Evolutionary conservation across 1,140 invertebrate genomes (phyloP), one percentile per base, ranked within the genome.

Genomic region (Drosophila ironensis): DNA sequence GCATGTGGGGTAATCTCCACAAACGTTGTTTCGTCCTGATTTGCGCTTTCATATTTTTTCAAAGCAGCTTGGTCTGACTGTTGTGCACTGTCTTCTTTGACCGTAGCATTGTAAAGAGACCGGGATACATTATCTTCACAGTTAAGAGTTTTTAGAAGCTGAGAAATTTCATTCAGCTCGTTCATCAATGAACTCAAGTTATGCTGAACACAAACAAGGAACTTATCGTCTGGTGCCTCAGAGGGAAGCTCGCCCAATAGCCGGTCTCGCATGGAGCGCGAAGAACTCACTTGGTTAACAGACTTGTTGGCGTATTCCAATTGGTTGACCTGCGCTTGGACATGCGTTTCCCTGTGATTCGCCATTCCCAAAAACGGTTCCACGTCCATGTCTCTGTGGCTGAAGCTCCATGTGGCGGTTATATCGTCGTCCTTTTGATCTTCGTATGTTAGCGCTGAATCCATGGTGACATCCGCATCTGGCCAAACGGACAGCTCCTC

Each of bases 111-210:
- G n/a, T n/a, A n/a, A n/a, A n/a, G n/a, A n/a, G n/a, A n/a, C n/a
- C 20, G 20, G 20, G 20, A 22, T 38, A 25, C 6, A 59, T 7
- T 1, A 11, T 16, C 1, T 14, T 57, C 5, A 60, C 1, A n/a
- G n/a, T n/a, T n/a, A n/a, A n/a, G n/a, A n/a, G n/a, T n/a, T n/a
- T n/a, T n/a, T 2, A 60, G 27, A 1, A n/a, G 11, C n/a, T n/a
- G n/a, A 2, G 56, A 57, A 11, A 60, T 60, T 16, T 60, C 35
- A 4, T 11, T n/a, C 0, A 60, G 37, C 6, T 60, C 56, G 8
- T 59, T 20, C 24, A 60, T 60, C 56, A 60, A 57, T 2, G 44
- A 30, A 11, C 44, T 37, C 19, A 60, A 27, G 11, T 35, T 60
- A 14, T 42, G 8, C 0, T 11, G 16, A 8, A 60, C 37, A 5